Evolutionary conservation across 1,140 invertebrate species (phyloP).

Genomic region (Ips typographus): DNA sequence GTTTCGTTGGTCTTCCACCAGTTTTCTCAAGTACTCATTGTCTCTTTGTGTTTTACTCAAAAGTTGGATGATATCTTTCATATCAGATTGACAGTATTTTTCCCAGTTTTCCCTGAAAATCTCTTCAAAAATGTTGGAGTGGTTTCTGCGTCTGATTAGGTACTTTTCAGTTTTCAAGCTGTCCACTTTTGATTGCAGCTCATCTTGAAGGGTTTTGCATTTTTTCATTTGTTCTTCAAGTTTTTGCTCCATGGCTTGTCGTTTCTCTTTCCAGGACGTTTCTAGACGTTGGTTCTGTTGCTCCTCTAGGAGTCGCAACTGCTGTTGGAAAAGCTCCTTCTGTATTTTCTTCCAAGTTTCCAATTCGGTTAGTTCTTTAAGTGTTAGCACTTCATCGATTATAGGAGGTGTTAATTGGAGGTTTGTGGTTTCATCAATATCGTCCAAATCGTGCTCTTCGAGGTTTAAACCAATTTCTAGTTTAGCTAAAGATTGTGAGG

Average conservation of each 20-base stretch:
- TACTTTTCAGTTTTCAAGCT: conserved; percentile 38
- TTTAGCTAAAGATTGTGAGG: conserved; percentile 24
- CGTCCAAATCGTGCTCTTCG: conserved; percentile 44
- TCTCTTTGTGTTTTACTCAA: conserved; percentile 50
- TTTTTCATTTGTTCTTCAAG: conserved; percentile 51
- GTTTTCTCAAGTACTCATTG: conserved; percentile 51
- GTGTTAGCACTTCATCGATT: conserved; percentile 54
- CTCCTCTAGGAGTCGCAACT: conserved; percentile 51
- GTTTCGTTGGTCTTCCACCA: conserved; percentile 49
- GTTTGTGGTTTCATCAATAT: conserved; percentile 21
- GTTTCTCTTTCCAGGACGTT: conserved; percentile 34
- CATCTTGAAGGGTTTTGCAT: conserved; percentile 40
- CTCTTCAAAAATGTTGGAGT: conserved; percentile 32
- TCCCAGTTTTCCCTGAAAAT: conserved; percentile 41
- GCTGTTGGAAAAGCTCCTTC: conserved; percentile 55
- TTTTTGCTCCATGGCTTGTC: conserved; percentile 51
- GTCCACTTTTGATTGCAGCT: conserved; percentile 39
- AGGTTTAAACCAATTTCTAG: conserved; percentile 28
- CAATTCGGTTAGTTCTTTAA: conserved; percentile 57
- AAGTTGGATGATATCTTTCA: conserved; percentile 29
- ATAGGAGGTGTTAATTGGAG: conserved; percentile 54
- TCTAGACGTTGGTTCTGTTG: conserved; percentile 35
- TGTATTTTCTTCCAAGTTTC: conserved; percentile 58
- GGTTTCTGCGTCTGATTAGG: conserved; percentile 36
- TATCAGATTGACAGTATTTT: conserved; percentile 28